These are phyloP conservation scores for Phortica okadai DNA, from an alignment of 2,888 invertebrate species.

Conservation along the genomic window DNA sequence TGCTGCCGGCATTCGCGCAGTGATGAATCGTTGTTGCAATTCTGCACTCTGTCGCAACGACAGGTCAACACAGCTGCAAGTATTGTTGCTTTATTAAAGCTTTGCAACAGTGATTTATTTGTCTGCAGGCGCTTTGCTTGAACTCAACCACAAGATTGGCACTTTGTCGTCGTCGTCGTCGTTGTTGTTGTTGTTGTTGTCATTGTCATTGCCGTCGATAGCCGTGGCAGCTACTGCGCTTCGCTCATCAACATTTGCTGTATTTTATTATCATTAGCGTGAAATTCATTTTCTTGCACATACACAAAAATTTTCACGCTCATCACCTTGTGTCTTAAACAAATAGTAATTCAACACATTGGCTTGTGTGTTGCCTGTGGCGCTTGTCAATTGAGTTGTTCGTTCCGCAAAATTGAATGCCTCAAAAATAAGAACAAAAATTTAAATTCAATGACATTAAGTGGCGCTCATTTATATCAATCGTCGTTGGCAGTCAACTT, in stretches of 20 bases:
- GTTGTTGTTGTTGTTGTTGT: constrained; percentile 33
- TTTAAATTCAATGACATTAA: constrained; percentile 63
- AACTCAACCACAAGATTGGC: not conserved
- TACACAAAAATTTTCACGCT: constrained; percentile 8
- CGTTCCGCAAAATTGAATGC: not conserved
- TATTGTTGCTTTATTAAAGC: not conserved
- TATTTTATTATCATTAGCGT: not conserved
- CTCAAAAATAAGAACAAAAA: constrained; percentile 33
- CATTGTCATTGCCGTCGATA: not conserved
- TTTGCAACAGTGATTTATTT: constrained; percentile 59
- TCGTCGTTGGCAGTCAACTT: constrained; percentile 36
- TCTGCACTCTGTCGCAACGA: not conserved
- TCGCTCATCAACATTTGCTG: constrained; percentile 14
- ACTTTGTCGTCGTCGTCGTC: constrained; percentile 38
- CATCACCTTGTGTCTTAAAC: not conserved
- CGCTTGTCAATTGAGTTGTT: not conserved
- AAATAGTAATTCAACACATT: constrained; percentile 20
- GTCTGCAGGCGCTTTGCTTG: constrained; percentile 56
- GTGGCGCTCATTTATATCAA: constrained; percentile 54
- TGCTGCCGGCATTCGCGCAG: constrained; percentile 37
- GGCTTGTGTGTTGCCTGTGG: not conserved
- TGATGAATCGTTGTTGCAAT: constrained; percentile 24
- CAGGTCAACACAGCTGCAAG: constrained; percentile 17
- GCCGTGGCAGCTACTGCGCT: not conserved
- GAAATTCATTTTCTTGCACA: not conserved